Evolutionary conservation across 1,140 invertebrate genomes (phyloP).

Genomic region (Ptiloglossa arizonensis): DNA sequence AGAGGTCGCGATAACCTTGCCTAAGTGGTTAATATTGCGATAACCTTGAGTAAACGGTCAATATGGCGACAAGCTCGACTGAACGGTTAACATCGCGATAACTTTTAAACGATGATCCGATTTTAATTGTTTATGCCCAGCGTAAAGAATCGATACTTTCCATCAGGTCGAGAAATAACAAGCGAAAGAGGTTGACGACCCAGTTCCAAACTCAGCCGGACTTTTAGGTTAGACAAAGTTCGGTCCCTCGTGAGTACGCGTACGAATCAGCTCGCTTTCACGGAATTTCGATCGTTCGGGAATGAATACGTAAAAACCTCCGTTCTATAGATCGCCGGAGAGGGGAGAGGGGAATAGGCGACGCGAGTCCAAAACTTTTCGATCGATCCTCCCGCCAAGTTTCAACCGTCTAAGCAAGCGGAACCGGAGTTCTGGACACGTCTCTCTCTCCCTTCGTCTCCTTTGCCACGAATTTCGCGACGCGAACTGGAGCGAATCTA

Average conservation of each 20-base stretch:
- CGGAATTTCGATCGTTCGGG: constrained; percentile 20
- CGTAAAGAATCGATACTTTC: too few relatives aligned
- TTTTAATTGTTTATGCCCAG: too few relatives aligned
- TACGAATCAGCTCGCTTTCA: neutral
- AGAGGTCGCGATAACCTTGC: too few relatives aligned
- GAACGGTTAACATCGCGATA: too few relatives aligned
- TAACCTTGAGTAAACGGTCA: too few relatives aligned
- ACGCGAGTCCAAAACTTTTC: constrained; percentile 26
- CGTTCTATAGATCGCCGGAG: neutral
- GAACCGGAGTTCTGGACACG: constrained; percentile 28
- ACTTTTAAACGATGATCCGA: too few relatives aligned
- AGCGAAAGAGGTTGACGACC: too few relatives aligned
- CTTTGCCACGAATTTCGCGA: constrained; percentile 36
- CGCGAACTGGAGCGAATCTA: constrained; percentile 55
- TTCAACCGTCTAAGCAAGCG: constrained; percentile 37
- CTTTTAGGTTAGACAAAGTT: neutral
- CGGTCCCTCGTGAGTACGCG: neutral
- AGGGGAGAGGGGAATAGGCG: neutral
- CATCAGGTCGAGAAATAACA: too few relatives aligned
- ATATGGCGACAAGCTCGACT: too few relatives aligned
- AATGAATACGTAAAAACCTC: constrained; percentile 28
- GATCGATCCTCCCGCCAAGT: constrained; percentile 44
- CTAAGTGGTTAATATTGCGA: too few relatives aligned
- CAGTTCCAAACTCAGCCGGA: too few relatives aligned
- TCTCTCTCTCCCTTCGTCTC: constrained; percentile 28